Base-by-base conservation (phyloP, 2,888 invertebrate species). In the Nycteola revayana region DNA sequence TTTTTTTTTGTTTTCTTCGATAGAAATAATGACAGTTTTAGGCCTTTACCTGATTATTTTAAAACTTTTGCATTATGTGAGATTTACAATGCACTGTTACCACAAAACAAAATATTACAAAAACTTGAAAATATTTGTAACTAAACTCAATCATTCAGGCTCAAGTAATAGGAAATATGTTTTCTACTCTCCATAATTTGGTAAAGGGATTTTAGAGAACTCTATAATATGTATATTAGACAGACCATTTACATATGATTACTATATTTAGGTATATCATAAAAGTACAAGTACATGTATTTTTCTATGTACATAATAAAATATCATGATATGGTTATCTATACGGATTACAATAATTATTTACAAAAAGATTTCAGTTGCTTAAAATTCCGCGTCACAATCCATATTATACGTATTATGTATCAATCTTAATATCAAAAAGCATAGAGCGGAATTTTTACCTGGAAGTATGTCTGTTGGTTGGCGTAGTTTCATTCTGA, bases 301-400 rank as follows among this genome's bases (percentile, higher is more conserved):
- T 36, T 39, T 42, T 51, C 48, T 50, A 46, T 45, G 42, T 46
- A 21, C 21, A 21, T 21, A 45, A 50, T 55, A 54, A 41, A 41
- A 40, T 47, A 21, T 54, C 52, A 49, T 60, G 60, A 62, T 61
- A 61, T 61, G 60, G 43, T 62, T 57, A 54, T 42, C 32, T 44
- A 45, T 47, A 45, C 51, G 40, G 42, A 45, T 48, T 49, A 29
- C 50, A n/a, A n/a, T 47, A 48, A 55, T 32, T 55, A 60, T 56
- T 50, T 56, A 57, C 60, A 59, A 33, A 42, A 36, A 42, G 23
- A 41, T 32, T 29, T 42, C 28, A 21, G 28, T 43, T 32, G 32
- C 25, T 36, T 22, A 36, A 43, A 38, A 38, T 44, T 36, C 44
- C 46, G 34, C 39, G 25, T 29, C 10, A 27, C 18, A 24, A 8